phyloP scores from a whole-genome alignment of 1,140 invertebrate genomes.

The Venturia canescens region DNA sequence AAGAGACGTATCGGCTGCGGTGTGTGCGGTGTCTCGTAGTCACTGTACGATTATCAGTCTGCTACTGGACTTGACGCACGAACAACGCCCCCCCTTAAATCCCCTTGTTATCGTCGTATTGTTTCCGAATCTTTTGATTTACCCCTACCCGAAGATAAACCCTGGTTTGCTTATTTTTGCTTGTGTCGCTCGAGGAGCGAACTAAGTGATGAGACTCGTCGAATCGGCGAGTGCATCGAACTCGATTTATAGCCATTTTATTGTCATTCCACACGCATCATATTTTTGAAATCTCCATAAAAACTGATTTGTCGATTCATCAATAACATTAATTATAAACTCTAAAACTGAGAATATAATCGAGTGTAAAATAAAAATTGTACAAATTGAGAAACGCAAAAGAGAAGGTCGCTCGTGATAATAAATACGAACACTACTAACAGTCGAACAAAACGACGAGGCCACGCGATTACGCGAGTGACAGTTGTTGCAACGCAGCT shows the following conservation, averaged over 20 bases:
- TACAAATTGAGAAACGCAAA: background rate
- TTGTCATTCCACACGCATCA: no score
- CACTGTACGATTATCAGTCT: constrained; percentile 15
- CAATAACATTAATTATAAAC: no score
- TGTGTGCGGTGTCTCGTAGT: constrained; percentile 53
- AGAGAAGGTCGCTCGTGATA: constrained; percentile 58
- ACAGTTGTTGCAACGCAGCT: constrained; percentile 35
- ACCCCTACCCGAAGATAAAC: background rate
- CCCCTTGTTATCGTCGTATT: background rate
- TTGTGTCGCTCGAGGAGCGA: background rate
- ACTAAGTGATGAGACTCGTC: no score
- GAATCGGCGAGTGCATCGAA: no score
- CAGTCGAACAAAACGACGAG: constrained; percentile 47
- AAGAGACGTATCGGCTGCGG: constrained; percentile 35
- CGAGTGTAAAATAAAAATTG: background rate
- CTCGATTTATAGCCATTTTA: no score
- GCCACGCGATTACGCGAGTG: constrained; percentile 41
- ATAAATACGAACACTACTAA: constrained; percentile 4
- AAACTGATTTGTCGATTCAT: no score
- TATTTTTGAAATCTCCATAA: no score
- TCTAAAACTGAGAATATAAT: background rate
- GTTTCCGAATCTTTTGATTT: background rate
- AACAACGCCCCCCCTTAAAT: background rate
- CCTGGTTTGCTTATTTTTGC: background rate
- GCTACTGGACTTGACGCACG: constrained; percentile 13